Evolutionary conservation across 2,888 invertebrate genomes (phyloP), one percentile per base, ranked within the genome.

Genomic region (Anorthoa munda): DNA sequence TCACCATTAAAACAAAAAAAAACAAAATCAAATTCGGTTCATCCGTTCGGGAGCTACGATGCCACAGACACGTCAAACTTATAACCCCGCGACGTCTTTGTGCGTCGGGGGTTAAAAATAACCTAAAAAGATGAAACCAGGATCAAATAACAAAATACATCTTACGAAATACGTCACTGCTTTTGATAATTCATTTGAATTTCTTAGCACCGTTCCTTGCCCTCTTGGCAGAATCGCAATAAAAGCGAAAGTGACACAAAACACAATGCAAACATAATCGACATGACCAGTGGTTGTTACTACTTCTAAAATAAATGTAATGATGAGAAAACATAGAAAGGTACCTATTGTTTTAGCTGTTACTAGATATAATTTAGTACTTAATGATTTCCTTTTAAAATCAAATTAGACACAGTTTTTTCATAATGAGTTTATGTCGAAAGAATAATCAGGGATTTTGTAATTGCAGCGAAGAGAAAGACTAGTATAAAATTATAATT

Each of bases 241-340:
- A 56, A 18, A 53, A 55, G 21, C 18, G 51, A 72, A 72, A 72
- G 60, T 72, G 65, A 39, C 51, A 59, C 21, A 50, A 46, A 4
- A 46, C 55, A 59, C 39, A 53, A 50, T 17, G 13, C 17, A 18
- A 45, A 51, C 7, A 45, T n/a, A 51, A 67, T 53, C 5, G 56
- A 56, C 65, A 51, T 17, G 12, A 63, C 4, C 31, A 60, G 39
- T 63, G 9, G 39, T 39, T 39, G 48, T 73, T 72, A 55, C 39
- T 48, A 61, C n/a, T 72, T 72, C 12, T 50, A 63, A 79, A 79
- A 75, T 67, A 64, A 56, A 21, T 21, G 4, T 66, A 66, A 79
- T 63, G 53, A 67, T 68, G 71, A 68, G 61, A 66, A 79, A 66
- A 79, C 15, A 39, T 5, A n/a, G 39, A 53, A 53, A 18, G 9